Base-by-base conservation (phyloP, 1,140 invertebrate species). In the Babylonia areolata region DNA sequence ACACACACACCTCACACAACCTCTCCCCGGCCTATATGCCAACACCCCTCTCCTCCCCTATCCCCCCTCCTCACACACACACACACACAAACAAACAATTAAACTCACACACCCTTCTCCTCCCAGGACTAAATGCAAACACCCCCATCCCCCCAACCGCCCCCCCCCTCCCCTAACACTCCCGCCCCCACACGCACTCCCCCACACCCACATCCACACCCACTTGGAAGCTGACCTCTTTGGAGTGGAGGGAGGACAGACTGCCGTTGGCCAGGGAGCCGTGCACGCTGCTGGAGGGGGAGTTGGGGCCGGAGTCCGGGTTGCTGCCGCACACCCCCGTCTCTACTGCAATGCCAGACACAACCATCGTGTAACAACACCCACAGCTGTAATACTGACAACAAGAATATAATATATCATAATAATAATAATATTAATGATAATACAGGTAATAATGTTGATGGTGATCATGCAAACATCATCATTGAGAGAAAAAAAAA, bases 231-330 rank as follows among this genome's bases (percentile, higher is more conserved):
- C 88, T 87, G 89, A 94, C 93, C 90, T 94, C 93, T 88, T 93
- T 92, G 37, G 90, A 90, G 73, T 90, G 91, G n/a, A 91, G 87
- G 31, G 91, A 89, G 73, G 90, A 78, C 15, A 91, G 84, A 84
- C 90, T 94, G 42, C 93, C 93, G 89, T 94, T 93, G 71, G 91
- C 88, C 73, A 92, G 85, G n/a, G 90, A 85, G 40, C 89, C 89
- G 58, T 91, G 91, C 39, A 89, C 88, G 80, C 90, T 90, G 58
- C 90, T 87, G 31, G 93, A 91, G 75, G 97, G 97, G 11, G 97
- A 97, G 92, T 97, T 97, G 85, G 97, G 97, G 71, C 97, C 97
- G 69, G 96, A 97, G 91, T 97, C 97, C n/a, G 97, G 96, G 91
- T 96, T 97, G 88, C 96, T 97, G 88, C 96, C 96, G 87, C 92